Evolutionary conservation across 2,797 vertebrate species (phyloP), one percentile per base, ranked within the genome.

Genomic region (Pantherophis vulpinus): DNA sequence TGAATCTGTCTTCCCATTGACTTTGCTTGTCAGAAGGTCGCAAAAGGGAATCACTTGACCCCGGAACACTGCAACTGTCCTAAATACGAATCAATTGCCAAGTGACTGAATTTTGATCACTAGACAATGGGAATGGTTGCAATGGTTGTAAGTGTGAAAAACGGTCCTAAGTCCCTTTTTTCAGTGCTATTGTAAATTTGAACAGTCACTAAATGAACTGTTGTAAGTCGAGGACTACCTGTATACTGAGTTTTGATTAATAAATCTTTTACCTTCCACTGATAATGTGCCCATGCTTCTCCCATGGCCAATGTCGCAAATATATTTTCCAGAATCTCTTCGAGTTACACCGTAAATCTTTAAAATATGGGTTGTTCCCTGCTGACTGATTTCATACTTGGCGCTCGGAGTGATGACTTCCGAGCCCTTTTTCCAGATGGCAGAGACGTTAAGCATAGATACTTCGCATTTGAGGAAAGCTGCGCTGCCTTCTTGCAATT

Each of bases 301-400:
- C 23, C 97, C 92, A 0, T 95, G 96, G 54, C 96, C 93, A 0
- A 96, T 96, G 83, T 97, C 96, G 51, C 95, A 97, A 0, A 89
- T 94, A 83, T 95, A 97, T 86, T 95, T 96, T 1, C 95, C 96
- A 1, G 95, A 96, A 5, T 96, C 94, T 89, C 93, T 95, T 8
- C 89, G 59, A 55, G 95, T 96, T n/a, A 94, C n/a, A 59, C 93
- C 55, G 92, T 95, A 25, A 92, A 97, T 96, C 58, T 95, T 95
- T 51, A 94, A 92, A 10, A 88, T 93, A 3, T 95, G 96, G 32
- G 93, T 60, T 3, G 90, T 88, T 58, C 94, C 95, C 2, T 96
- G 92, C 18, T 96, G 95, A 0, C 79, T 92, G 86, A 96, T 96
- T 93, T 97, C 95, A 16, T 95, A 95, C 25, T 97, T 97, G 58